Base-by-base conservation (phyloP, 2,888 invertebrate species). In the Nephrotoma appendiculata region DNA sequence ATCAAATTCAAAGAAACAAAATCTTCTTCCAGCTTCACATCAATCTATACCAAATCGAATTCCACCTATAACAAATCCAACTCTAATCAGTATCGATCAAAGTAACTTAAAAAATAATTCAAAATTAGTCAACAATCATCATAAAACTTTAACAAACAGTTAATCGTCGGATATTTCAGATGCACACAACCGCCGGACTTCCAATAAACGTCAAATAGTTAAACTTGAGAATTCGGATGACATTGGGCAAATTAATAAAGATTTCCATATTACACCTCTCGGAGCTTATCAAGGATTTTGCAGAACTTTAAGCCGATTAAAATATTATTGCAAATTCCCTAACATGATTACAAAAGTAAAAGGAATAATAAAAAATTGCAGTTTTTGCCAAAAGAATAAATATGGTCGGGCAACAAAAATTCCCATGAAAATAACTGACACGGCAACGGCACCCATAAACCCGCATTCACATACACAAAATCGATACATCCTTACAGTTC, bases 401-500 rank as follows among this genome's bases (percentile, higher is more conserved):
- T 85, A 88, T 15, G 86, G 88, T 11, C 88, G 88, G 86, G 88
- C 87, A n/a, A 88, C 86, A 42, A 88, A 88, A 86, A 86, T 87
- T 86, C 90, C 90, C 5, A 88, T 90, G 89, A 89, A 89, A 88
- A 89, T 89, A 12, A 90, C 89, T 1, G 88, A 88, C 0, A 89
- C 90, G 9, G 87, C 88, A 1, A 86, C 87, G n/a, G 87, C 87
- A 42, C 88, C 89, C 5, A 87, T 91, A 87, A 88, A 89, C 2
- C 52, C 89, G 85, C 89, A 90, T 0, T 88, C 89, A 87, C 84
- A 87, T 7, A 89, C 9, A 45, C n/a, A 89, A 15, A 90, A 90
- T 87, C 89, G 88, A 88, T 91, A 88, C 86, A 89, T 91, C n/a
- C 86, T 91, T n/a, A 90, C 90, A 0, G n/a, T 90, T 3, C 89